Evolutionary conservation across 2,888 invertebrate genomes (phyloP), one percentile per base, ranked within the genome.

Genomic region (Ophraella communa): DNA sequence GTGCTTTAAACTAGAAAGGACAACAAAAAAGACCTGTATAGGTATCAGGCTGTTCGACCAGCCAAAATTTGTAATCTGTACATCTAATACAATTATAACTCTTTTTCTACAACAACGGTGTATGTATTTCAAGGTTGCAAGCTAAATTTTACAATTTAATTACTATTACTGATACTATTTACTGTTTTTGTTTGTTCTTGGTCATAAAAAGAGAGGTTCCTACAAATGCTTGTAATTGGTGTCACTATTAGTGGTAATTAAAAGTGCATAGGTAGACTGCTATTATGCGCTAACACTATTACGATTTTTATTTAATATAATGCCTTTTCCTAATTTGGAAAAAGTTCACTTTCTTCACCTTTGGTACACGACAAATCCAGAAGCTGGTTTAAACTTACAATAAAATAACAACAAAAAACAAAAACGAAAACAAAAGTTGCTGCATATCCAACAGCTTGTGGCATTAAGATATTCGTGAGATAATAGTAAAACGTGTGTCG

Each of bases 391-490:
- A 10, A 51, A 14, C 24, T 17, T 51, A 27, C 20, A 47, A 21
- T 8, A 51, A 51, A 17, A 49, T 14, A 17, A 24, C 23, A 17
- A 27, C n/a, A n/a, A 14, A 51, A 51, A 51, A 51, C 14, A 11
- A 51, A 51, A 51, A 51, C 10, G 27, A 51, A 51, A 27, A 51
- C 49, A 51, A 51, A 51, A 54, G 42, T 54, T 49, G 21, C 14
- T 49, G 49, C 49, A 30, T 30, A 23, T 21, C 49, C 45, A 47
- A 49, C n/a, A n/a, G n/a, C 49, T 49, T 49, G 57, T 57, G 57
- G 45, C 58, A 58, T 58, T 58, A 58, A 58, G 58, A 58, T 58
- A 58, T 58, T 58, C 58, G 58, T 58, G 58, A 49, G 58, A 58
- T 58, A 35, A 58, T 58, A 58, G 18, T 33, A 21, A 58, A 49